A percentile compares a stretch with the other conserved stretches of the same genome.
Conservation (phyloP, 37 sponge, comb jelly and placozoan genomes). For the Spongilla lacustris region DNA sequence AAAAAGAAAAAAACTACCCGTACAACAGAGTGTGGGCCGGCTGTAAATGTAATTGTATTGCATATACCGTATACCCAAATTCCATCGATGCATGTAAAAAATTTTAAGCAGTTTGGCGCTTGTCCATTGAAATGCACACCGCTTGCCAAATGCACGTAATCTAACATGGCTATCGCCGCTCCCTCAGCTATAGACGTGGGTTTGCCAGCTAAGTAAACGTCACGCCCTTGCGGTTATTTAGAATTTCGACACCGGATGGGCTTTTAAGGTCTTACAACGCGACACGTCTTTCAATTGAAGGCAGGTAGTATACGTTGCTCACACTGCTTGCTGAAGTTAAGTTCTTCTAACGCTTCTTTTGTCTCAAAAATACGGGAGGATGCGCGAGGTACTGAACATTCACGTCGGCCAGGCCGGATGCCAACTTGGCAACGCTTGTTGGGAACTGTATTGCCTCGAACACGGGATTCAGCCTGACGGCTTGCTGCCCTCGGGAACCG, state of each 20-base stretch:
- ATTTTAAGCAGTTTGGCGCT: too few relatives aligned
- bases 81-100: too few relatives aligned
- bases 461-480: slow-evolving; percentile 89
- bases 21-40: too few relatives aligned
- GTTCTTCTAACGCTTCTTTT: not conserved
- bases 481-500: slow-evolving; percentile 53
- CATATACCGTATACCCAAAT: too few relatives aligned
- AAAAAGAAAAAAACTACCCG: too few relatives aligned
- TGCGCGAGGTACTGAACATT: slow-evolving; percentile 91
- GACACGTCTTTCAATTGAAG: not conserved
- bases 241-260: not conserved
- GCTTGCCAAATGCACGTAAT: too few relatives aligned
- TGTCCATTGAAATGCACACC: too few relatives aligned
- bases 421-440: slow-evolving; percentile 89
- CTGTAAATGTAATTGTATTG: too few relatives aligned
- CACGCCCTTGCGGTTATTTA: not conserved
- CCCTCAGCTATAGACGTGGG: not conserved
- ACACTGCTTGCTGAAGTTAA: not conserved
- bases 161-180: not conserved
- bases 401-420: slow-evolving; percentile 94
- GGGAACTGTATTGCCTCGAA: slow-evolving; percentile 92
- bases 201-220: not conserved
- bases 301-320: not conserved
- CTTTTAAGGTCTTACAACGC: not conserved
- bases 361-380: not conserved